Evolutionary conservation across 2,888 invertebrate species (phyloP), one percentile per base, ranked within the genome.

Genomic region (Rambutsinella grinnellia): DNA sequence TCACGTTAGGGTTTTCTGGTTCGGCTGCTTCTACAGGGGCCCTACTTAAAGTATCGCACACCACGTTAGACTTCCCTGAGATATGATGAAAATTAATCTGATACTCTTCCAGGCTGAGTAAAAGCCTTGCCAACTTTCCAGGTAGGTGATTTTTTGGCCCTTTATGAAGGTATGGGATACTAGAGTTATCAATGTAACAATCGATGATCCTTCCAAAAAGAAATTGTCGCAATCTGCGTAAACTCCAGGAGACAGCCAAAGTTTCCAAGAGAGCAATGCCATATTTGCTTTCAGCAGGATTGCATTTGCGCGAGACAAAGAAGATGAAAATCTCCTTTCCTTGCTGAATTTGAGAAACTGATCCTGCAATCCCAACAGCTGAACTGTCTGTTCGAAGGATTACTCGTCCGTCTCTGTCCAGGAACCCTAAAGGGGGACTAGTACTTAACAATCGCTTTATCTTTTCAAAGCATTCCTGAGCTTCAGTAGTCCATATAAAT

Each of bases 141-240:
- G 68, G 68, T 19, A 68, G 23, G 23, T 58, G 47, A 10, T 68
- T 3, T 15, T 68, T 57, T 19, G 68, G 36, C 0, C 68, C 58
- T 51, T 68, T 68, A 13, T 17, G 13, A 6, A 68, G 15, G 19
- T 57, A 49, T 8, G 15, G 13, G 0, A 69, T 17, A 15, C 61
- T 61, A 10, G 19, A 28, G 21, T 69, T 54, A 24, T 69, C 69
- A 0, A 53, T 69, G 15, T 19, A 53, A 15, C 21, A n/a, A 21
- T 60, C 44, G 1, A 60, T 15, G 2, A 53, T 28, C 8, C 36
- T 13, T 1, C 26, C 23, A 44, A 61, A 61, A 1, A 61, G 21
- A 1, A 21, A 53, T 44, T 28, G 54, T 2, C 69, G 61, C 2
- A 61, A 19, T 53, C 54, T 61, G 8, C 53, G 53, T 13, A 60